Evolutionary conservation across 1,140 invertebrate genomes (phyloP).

Genomic region (Spodoptera frugiperda): DNA sequence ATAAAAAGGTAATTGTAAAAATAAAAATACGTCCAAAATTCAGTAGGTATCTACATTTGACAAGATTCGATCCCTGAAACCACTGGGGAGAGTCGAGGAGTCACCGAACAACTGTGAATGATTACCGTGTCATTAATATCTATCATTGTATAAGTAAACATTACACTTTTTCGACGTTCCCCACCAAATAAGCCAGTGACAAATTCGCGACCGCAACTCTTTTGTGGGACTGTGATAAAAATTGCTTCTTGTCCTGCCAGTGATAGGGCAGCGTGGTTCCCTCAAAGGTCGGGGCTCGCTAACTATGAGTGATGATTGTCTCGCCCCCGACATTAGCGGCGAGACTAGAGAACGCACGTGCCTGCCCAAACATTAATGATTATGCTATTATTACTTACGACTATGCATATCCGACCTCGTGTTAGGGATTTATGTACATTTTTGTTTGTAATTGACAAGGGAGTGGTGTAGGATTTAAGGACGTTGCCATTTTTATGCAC

Average conservation of each 20-base stretch:
- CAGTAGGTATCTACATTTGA: neutral
- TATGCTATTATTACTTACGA: conserved; percentile 50
- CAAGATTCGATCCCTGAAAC: conserved; percentile 14
- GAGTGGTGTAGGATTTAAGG: neutral
- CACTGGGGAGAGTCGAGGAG: conserved; percentile 13
- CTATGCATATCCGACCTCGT: conserved; percentile 39
- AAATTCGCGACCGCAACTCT: conserved; percentile 80
- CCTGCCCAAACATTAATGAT: conserved; percentile 62
- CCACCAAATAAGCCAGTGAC: conserved; percentile 75
- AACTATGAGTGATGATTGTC: conserved; percentile 78
- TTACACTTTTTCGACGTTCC: conserved; percentile 61
- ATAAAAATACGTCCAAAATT: too few relatives aligned
- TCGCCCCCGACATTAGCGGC: conserved; percentile 68
- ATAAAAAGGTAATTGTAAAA: too few relatives aligned
- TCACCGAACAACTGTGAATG: conserved; percentile 43
- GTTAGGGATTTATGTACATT: conserved; percentile 34
- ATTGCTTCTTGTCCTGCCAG: conserved; percentile 69
- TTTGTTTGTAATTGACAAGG: conserved; percentile 13
- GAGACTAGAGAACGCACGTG: conserved; percentile 63
- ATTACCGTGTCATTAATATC: conserved; percentile 73
- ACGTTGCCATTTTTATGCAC: neutral
- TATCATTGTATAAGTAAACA: conserved; percentile 70
- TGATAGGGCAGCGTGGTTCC: conserved; percentile 62
- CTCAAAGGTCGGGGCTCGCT: conserved; percentile 58
- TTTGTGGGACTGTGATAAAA: conserved; percentile 80